Evolutionary conservation across 2,888 invertebrate genomes (phyloP).

Genomic region (Acleris laterana): DNA sequence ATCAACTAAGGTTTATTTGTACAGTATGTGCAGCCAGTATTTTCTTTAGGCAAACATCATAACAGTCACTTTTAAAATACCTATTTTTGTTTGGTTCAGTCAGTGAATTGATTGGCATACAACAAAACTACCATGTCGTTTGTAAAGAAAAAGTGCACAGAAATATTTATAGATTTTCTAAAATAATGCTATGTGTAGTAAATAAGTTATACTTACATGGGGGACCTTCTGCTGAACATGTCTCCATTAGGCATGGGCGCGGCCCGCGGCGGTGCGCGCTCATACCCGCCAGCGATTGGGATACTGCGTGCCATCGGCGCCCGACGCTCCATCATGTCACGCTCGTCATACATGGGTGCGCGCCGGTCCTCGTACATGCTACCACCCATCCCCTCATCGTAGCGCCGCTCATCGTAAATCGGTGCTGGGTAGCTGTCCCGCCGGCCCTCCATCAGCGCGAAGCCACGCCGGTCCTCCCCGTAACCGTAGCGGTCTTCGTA

Average conservation of each 20-base stretch:
- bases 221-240: conserved; percentile 73
- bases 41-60: too few species aligned
- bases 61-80: too few species aligned
- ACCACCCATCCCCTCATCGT: conserved; percentile 37
- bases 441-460: conserved; percentile 71
- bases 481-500: conserved; percentile 78
- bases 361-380: conserved; percentile 71
- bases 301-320: conserved; percentile 65
- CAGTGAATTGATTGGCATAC: too few species aligned
- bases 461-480: conserved; percentile 75
- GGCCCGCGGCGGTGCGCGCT: conserved; percentile 66
- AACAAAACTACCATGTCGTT: too few species aligned
- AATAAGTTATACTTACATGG: conserved; percentile 51
- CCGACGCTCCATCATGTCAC: conserved; percentile 28
- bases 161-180: too few species aligned
- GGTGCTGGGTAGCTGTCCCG: conserved; percentile 70
- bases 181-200: too few species aligned
- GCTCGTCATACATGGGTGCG: conserved; percentile 59
- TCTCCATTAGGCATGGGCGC: conserved; percentile 60
- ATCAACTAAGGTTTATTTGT: too few species aligned
- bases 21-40: too few species aligned
- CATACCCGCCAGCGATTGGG: conserved; percentile 53
- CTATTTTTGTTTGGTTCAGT: too few species aligned
- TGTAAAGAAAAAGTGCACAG: too few species aligned
- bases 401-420: conserved; percentile 61